Conservation (phyloP, 2,113 vertebrate genomes). For the Platichthys flesus region DNA sequence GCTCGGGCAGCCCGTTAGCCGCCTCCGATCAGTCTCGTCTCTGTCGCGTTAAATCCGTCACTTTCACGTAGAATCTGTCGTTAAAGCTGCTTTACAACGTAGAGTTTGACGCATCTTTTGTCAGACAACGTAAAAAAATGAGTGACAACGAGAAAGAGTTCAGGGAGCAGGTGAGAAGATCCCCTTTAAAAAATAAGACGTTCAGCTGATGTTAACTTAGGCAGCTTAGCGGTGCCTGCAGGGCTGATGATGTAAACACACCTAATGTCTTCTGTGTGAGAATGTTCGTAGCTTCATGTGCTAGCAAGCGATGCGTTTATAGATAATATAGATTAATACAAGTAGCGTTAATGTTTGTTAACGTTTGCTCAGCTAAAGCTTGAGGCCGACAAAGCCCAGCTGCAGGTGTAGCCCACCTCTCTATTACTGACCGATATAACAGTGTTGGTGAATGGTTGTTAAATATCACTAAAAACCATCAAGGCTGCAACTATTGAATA, state of each 20-base stretch:
- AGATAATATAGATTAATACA: neutral
- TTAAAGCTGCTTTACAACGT: neutral
- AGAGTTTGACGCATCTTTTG: neutral
- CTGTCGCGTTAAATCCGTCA: neutral
- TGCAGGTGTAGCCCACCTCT: neutral
- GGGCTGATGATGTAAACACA: neutral
- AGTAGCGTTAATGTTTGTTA: no score
- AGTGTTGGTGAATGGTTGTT: neutral
- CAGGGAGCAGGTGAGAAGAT: slow-evolving; percentile 72
- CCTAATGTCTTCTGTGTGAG: neutral
- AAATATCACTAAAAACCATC: neutral
- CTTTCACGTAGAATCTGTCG: neutral
- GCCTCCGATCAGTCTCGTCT: neutral
- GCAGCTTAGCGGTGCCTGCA: neutral
- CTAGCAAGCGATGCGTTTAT: neutral
- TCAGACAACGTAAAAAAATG: slow-evolving; percentile 50
- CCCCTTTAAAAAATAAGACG: neutral
- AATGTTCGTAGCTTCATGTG: neutral
- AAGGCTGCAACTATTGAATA: neutral
- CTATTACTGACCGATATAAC: no score
- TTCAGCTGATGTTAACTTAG: slow-evolving; percentile 11
- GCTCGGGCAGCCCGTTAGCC: neutral
- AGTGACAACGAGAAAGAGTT: slow-evolving; percentile 80
- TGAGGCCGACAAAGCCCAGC: slow-evolving; percentile 29
- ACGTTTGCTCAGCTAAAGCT: slow-evolving; percentile 17